phyloP scores from a whole-genome alignment of 2,113 vertebrate genomes.

The Gorsachius goisagi region DNA sequence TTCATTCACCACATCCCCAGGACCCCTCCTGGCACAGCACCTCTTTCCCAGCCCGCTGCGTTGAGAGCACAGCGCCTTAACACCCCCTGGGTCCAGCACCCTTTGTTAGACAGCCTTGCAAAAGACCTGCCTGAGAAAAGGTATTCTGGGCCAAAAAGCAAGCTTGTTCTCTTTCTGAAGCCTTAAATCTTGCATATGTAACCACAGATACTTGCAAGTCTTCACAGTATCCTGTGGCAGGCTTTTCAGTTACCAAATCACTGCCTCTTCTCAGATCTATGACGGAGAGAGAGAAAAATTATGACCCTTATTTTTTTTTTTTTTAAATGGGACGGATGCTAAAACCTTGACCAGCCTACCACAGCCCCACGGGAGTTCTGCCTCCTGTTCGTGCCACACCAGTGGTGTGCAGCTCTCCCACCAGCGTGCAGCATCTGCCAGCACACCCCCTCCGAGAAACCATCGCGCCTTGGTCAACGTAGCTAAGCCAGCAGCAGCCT shows the following conservation, averaged over 20 bases:
- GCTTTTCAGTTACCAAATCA: not conserved
- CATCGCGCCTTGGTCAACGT: not conserved
- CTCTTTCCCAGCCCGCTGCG: not conserved
- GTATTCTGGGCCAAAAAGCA: not conserved
- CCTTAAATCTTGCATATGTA: not conserved
- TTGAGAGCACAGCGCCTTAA: not conserved
- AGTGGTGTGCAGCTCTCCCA: not conserved
- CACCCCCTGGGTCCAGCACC: not conserved
- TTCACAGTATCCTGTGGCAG: not conserved
- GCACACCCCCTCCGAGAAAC: not conserved
- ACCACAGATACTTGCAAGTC: not conserved
- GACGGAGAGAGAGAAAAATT: not conserved
- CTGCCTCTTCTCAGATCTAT: not conserved
- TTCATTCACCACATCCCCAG: fast-evolving
- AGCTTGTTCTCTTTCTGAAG: not conserved
- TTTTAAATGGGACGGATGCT: not conserved
- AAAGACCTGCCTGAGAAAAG: not conserved
- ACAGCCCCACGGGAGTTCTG: not conserved
- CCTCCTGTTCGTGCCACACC: not conserved
- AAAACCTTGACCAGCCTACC: not conserved
- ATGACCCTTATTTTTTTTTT: fast-evolving
- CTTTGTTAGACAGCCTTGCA: not conserved
- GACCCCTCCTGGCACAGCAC: not conserved
- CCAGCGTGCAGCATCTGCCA: not conserved
- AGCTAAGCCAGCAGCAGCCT: not conserved